Conservation (phyloP, 2,113 vertebrate species). For the Galemys pyrenaicus region DNA sequence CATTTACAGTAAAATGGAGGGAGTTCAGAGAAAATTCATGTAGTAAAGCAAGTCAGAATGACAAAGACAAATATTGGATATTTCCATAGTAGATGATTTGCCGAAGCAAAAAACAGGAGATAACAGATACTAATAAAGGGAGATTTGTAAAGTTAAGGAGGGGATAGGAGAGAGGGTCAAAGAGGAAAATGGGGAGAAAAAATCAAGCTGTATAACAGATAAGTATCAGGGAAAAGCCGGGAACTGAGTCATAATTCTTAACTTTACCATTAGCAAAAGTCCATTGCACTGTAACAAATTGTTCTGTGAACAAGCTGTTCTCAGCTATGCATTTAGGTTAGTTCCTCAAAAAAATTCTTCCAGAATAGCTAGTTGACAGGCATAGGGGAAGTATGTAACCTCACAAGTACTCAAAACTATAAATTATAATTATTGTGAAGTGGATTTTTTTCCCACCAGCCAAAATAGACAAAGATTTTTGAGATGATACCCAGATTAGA, state of each 20-base stretch:
- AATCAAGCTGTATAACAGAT: background rate
- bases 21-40: too few species aligned
- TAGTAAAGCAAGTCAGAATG: too few species aligned
- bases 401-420: background rate
- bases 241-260: background rate
- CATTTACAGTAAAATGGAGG: too few species aligned
- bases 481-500: background rate
- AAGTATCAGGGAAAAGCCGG: background rate
- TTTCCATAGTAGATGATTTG: too few species aligned
- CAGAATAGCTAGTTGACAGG: background rate
- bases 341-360: background rate
- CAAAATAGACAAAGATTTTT: background rate
- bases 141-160: too few species aligned
- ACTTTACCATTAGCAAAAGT: background rate
- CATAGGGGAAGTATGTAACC: background rate
- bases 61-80: too few species aligned
- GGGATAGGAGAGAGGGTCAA: too few species aligned
- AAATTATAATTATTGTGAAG: constrained; percentile 23
- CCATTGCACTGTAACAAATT: background rate
- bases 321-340: background rate
- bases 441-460: background rate
- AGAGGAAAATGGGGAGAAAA: too few species aligned
- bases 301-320: background rate
- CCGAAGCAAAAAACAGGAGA: too few species aligned
- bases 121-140: too few species aligned